Percentiles rank a stretch among this genome's conserved stretches.
phyloP scores from a whole-genome alignment of 2,797 vertebrate species.

The Erpetoichthys calabaricus region DNA sequence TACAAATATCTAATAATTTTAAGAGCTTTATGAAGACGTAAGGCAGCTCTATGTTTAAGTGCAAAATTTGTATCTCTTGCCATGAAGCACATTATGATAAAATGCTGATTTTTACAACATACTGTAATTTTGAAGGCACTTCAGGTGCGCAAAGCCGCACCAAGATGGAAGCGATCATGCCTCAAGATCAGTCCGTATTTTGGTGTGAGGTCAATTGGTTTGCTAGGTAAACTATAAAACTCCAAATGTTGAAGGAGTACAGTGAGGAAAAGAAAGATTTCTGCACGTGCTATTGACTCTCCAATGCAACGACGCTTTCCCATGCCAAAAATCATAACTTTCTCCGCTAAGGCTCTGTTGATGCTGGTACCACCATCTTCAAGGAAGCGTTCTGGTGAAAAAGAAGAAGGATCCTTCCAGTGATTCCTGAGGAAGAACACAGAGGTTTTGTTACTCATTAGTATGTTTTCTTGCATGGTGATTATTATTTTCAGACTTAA shows the following conservation, averaged over 20 bases:
- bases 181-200: constrained; percentile 80
- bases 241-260: constrained; percentile 66
- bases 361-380: constrained; percentile 34
- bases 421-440: constrained; percentile 36
- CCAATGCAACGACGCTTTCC: constrained; percentile 78
- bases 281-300: constrained; percentile 64
- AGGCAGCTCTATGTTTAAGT: too few species aligned
- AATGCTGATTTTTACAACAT: too few species aligned
- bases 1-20: too few species aligned
- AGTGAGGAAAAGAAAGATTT: constrained; percentile 79
- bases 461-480: too few species aligned
- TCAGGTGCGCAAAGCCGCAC: constrained; percentile 28
- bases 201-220: constrained; percentile 63
- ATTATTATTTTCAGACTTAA: too few species aligned
- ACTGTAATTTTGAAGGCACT: too few species aligned
- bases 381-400: constrained; percentile 75
- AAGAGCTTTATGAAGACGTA: too few species aligned
- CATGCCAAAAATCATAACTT: constrained; percentile 65
- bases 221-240: constrained; percentile 43
- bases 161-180: constrained; percentile 60
- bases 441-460: background rate
- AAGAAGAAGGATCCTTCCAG: constrained; percentile 71
- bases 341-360: constrained; percentile 53
- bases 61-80: too few species aligned
- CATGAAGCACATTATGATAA: too few species aligned